These are phyloP conservation scores for Ictidomys tridecemlineatus DNA, from an alignment of 2,113 vertebrate species.

Conservation along the genomic window DNA sequence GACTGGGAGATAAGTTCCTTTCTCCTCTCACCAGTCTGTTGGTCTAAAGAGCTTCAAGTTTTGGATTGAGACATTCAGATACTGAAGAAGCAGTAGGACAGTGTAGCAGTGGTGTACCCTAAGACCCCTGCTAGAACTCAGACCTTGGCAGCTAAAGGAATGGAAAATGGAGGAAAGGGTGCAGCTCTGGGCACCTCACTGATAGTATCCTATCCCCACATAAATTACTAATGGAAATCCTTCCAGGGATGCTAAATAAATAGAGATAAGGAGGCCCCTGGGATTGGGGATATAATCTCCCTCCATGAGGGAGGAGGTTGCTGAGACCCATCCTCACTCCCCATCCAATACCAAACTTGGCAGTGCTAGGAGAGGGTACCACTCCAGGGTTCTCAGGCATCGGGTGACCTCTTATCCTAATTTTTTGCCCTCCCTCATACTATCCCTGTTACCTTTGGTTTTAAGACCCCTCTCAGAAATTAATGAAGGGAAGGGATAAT, in stretches of 20 bases:
- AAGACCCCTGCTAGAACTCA: slow-evolving; percentile 22
- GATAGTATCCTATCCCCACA: slow-evolving; percentile 60
- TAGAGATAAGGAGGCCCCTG: slow-evolving; percentile 54
- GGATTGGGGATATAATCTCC: slow-evolving; percentile 26
- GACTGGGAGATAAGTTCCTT: slow-evolving; percentile 73
- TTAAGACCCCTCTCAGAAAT: slow-evolving; percentile 52
- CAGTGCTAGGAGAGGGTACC: slow-evolving; percentile 40
- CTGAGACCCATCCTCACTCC: slow-evolving; percentile 48
- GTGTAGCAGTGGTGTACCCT: slow-evolving; percentile 44
- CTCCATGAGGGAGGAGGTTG: slow-evolving; percentile 21
- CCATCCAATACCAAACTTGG: slow-evolving; percentile 38
- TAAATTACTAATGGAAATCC: slow-evolving; percentile 50
- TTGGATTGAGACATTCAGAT: slow-evolving; percentile 87
- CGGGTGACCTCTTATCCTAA: slow-evolving; percentile 8
- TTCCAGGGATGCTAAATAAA: slow-evolving; percentile 74
- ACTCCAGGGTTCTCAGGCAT: slow-evolving; percentile 31
- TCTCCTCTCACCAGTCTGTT: slow-evolving; percentile 72
- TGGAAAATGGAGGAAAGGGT: slow-evolving; percentile 47
- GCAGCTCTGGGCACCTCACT: slow-evolving; percentile 70
- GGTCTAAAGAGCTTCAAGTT: slow-evolving; percentile 88
- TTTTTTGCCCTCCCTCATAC: not conserved
- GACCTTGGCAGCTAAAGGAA: slow-evolving; percentile 15
- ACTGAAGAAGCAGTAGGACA: slow-evolving; percentile 67
- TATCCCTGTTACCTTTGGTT: slow-evolving; percentile 67
- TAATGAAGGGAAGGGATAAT: slow-evolving; percentile 42